These are phyloP conservation scores for Decapterus maruadsi DNA, from an alignment of 2,797 vertebrate species.

Conservation along the genomic window DNA sequence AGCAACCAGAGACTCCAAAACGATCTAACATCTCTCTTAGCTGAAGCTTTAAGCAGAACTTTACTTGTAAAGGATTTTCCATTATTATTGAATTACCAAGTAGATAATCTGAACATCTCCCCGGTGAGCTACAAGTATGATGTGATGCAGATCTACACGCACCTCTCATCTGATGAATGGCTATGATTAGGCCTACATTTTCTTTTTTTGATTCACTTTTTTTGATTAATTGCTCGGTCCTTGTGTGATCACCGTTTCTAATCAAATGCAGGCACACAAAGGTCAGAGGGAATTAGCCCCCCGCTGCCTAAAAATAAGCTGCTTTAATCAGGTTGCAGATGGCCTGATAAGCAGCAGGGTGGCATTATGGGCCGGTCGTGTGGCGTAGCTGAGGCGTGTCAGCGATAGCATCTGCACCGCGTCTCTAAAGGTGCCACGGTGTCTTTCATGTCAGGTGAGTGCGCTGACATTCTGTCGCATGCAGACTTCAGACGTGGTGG, in stretches of 20 bases:
- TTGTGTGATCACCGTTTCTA: slow-evolving; percentile 61
- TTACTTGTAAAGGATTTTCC: no score
- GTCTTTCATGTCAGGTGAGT: slow-evolving; percentile 77
- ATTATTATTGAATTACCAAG: neutral
- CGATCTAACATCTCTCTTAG: no score
- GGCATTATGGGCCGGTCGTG: slow-evolving; percentile 51
- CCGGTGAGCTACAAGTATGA: slow-evolving; percentile 22
- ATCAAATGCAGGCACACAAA: slow-evolving; percentile 73
- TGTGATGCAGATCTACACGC: slow-evolving; percentile 13
- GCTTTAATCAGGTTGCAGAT: slow-evolving; percentile 81
- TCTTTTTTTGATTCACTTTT: slow-evolving; percentile 44
- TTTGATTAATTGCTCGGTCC: slow-evolving; percentile 59
- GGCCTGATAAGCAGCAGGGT: slow-evolving; percentile 69
- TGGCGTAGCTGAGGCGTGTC: slow-evolving; percentile 57
- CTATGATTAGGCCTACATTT: slow-evolving; percentile 29
- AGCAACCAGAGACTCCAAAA: no score
- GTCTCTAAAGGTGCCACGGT: slow-evolving; percentile 65
- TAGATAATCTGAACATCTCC: neutral
- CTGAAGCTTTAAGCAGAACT: no score
- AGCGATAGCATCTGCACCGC: slow-evolving; percentile 70
- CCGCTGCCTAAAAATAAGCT: slow-evolving; percentile 69
- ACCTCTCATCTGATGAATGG: slow-evolving; percentile 34
- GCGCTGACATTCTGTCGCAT: slow-evolving; percentile 75
- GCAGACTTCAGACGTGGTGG: slow-evolving; percentile 56
- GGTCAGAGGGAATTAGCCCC: slow-evolving; percentile 78